These are phyloP conservation scores for Pogonocichla stellata DNA, from an alignment of 2,113 vertebrate genomes.

Conservation along the genomic window DNA sequence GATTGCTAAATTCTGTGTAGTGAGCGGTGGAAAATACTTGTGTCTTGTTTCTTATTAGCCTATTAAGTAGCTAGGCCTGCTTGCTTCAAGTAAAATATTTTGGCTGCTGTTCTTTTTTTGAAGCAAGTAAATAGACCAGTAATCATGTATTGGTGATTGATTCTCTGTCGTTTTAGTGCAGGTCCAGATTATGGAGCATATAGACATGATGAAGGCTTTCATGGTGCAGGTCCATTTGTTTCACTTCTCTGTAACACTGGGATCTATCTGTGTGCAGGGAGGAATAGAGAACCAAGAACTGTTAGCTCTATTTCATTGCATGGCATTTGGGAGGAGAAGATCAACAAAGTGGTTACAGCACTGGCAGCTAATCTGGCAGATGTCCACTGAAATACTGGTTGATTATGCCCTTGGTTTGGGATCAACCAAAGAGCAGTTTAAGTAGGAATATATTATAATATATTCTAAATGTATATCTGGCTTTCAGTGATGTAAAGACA, in stretches of 20 bases:
- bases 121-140: background rate
- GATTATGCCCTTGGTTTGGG: background rate
- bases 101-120: slow-evolving; percentile 8
- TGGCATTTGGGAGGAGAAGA: background rate
- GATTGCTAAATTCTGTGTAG: slow-evolving; percentile 50
- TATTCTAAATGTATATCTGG: background rate
- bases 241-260: background rate
- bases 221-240: background rate
- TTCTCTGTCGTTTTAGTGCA: background rate
- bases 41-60: background rate
- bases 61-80: background rate
- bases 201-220: background rate
- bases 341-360: background rate
- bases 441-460: background rate
- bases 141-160: background rate
- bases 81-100: slow-evolving; percentile 1
- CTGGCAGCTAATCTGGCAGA: background rate
- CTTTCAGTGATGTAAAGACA: background rate
- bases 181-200: background rate
- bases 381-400: background rate
- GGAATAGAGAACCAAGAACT: background rate
- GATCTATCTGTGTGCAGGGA: background rate
- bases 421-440: background rate
- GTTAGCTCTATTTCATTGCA: background rate
- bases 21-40: slow-evolving; percentile 15